Evolutionary conservation across 2,113 vertebrate species (phyloP), one percentile per base, ranked within the genome.

Genomic region (Amblyopsis rosae): DNA sequence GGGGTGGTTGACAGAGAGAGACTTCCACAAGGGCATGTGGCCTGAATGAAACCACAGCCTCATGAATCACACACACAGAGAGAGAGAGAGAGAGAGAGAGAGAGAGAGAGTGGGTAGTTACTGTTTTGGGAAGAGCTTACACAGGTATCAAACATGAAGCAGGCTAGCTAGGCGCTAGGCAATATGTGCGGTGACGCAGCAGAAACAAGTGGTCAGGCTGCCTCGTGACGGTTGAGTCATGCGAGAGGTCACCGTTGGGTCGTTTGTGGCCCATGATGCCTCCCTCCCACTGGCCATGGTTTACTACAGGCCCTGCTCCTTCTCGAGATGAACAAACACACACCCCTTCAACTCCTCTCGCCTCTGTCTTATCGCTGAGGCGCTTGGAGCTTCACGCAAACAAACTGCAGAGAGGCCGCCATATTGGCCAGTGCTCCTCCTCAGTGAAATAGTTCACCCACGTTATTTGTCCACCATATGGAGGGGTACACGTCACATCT

Each of bases 1-100:
- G 86, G 76, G 48, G 81, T 62, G 70, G 82, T 81, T 80, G 82
- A 63, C 26, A 26, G 26, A 26, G 26, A 26, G 54, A 35, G 47
- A 79, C 71, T 35, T 87, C 71, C 64, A 72, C 67, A 78, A 77
- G 65, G 83, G 79, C 88, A 91, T 89, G 89, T 91, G 87, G 87
- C 82, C 87, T 69, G 81, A 89, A 90, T 85, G 80, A 83, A 85
- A 81, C 66, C 72, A 75, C 55, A 5, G 61, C 73, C 73, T 82
- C 67, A 75, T 85, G 84, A 89, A 90, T 80, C 87, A 84, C 74
- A 82, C 73, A 75, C 63, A 82, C 12, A 73, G 53, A 70, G 12
- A 55, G 15, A 62, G 62, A 82, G 75, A 75, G 65, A 82, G 15
- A 73, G 53, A 70, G 12, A 55, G 15, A 62, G 62, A 56, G 50